Conservation (phyloP, 2,797 vertebrate genomes). For the Sphaeramia orbicularis region DNA sequence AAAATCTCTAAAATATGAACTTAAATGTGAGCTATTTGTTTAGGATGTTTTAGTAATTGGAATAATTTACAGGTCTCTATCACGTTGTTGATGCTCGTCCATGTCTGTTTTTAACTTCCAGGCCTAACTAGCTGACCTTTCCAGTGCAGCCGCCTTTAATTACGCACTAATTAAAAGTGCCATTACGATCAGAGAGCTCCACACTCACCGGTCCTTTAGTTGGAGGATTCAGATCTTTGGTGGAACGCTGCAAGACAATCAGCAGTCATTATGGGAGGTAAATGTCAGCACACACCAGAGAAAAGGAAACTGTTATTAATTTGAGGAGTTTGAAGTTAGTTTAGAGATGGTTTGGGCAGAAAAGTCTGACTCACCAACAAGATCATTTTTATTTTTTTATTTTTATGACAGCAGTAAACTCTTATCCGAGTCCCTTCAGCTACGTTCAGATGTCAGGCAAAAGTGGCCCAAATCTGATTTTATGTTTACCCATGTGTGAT, state of each 20-base stretch:
- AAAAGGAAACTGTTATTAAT: conserved; percentile 48
- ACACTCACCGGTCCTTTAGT: conserved; percentile 63
- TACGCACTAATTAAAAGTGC: conserved; percentile 77
- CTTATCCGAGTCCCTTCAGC: no score
- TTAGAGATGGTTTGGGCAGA: conserved; percentile 28
- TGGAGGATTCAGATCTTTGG: conserved; percentile 54
- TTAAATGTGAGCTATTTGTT: no score
- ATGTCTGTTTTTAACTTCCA: conserved; percentile 59
- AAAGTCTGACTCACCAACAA: no score
- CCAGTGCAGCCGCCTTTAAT: conserved; percentile 73
- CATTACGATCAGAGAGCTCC: conserved; percentile 70
- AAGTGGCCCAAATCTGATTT: no score
- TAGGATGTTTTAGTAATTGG: no score
- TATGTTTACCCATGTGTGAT: no score
- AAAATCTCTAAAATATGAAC: no score
- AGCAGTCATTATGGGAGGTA: conserved; percentile 64
- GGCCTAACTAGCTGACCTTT: conserved; percentile 74
- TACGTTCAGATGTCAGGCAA: no score
- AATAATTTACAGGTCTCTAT: not conserved
- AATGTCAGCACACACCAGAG: conserved; percentile 68
- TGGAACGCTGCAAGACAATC: conserved; percentile 65
- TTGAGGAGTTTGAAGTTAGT: conserved; percentile 46
- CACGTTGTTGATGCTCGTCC: conserved; percentile 17
- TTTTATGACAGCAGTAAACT: no score
- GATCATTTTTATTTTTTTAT: no score